A percentile compares a stretch with the other conserved stretches of the same genome.
phyloP scores from a whole-genome alignment of 2,113 vertebrate species.

The Oryctolagus cuniculus region DNA sequence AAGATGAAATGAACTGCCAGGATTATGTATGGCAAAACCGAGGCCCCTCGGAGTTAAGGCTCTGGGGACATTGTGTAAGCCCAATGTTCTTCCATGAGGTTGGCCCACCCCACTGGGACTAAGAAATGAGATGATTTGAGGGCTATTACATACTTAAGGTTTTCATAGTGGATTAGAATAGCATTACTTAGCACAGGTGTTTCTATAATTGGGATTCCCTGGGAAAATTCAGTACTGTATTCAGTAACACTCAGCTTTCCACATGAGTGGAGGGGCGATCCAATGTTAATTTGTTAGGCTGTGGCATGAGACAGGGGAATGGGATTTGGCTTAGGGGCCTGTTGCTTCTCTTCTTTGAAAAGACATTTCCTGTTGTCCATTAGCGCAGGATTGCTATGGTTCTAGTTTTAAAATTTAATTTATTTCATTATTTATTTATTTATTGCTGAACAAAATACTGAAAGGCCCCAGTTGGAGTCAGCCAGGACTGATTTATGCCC shows the following conservation, averaged over 20 bases:
- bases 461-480: background rate
- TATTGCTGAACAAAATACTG: slow-evolving; percentile 60
- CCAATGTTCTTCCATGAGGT: slow-evolving; percentile 65
- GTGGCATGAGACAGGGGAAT: slow-evolving; percentile 60
- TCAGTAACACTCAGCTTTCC: slow-evolving; percentile 70
- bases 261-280: slow-evolving; percentile 65
- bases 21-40: slow-evolving; percentile 57
- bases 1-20: slow-evolving; percentile 58
- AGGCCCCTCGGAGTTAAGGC: slow-evolving; percentile 51
- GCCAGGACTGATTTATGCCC: slow-evolving; percentile 42
- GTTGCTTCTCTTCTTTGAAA: slow-evolving; percentile 63
- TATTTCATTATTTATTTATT: slow-evolving; percentile 47
- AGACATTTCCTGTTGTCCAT: slow-evolving; percentile 65
- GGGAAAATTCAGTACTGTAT: slow-evolving; percentile 76
- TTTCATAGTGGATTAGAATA: slow-evolving; percentile 77
- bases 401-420: slow-evolving; percentile 61
- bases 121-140: slow-evolving; percentile 78
- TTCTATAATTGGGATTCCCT: slow-evolving; percentile 78
- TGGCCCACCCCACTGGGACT: slow-evolving; percentile 68
- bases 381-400: slow-evolving; percentile 17
- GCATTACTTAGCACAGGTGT: slow-evolving; percentile 78
- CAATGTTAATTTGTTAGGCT: slow-evolving; percentile 69
- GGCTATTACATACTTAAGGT: slow-evolving; percentile 78
- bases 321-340: slow-evolving; percentile 41
- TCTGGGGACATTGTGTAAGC: slow-evolving; percentile 49